Evolutionary conservation across 2,113 vertebrate genomes (phyloP).

Genomic region (Melanerpes formicivorus): DNA sequence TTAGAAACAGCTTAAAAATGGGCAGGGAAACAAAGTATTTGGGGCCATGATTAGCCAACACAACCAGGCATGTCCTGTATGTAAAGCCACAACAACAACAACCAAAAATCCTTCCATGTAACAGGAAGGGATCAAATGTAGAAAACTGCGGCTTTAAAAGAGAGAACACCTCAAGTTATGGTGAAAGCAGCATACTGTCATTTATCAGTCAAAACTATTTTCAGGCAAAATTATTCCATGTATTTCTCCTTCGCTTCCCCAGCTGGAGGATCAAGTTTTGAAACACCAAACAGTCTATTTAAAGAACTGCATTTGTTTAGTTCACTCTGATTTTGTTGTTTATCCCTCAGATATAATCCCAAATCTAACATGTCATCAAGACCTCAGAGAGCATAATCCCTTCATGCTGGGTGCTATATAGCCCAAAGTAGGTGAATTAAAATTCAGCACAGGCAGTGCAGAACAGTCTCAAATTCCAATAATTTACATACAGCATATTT

Average conservation of each 20-base stretch:
- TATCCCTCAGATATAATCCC: not conserved
- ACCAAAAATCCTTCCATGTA: not conserved
- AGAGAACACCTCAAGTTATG: not conserved
- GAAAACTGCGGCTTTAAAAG: not conserved
- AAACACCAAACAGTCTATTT: not conserved
- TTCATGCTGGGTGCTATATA: not conserved
- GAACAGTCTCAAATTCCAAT: not conserved
- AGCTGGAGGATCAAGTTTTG: not conserved
- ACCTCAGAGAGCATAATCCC: not conserved
- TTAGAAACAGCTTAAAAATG: not conserved
- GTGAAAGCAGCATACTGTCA: not conserved
- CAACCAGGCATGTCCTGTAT: fast-evolving
- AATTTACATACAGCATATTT: not conserved
- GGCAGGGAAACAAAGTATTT: not conserved
- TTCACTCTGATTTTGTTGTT: not conserved
- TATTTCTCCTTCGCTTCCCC: not conserved
- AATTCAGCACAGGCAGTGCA: not conserved
- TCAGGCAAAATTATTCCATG: not conserved
- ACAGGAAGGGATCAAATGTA: not conserved
- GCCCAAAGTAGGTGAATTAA: not conserved
- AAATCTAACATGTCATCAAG: not conserved
- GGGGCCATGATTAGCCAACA: not conserved
- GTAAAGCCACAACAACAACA: not conserved
- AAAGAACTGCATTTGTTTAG: not conserved
- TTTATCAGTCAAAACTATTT: not conserved